Evolutionary conservation across 92 coral and sea anemone genomes (phyloP).

Genomic region (Heteractis magnifica): DNA sequence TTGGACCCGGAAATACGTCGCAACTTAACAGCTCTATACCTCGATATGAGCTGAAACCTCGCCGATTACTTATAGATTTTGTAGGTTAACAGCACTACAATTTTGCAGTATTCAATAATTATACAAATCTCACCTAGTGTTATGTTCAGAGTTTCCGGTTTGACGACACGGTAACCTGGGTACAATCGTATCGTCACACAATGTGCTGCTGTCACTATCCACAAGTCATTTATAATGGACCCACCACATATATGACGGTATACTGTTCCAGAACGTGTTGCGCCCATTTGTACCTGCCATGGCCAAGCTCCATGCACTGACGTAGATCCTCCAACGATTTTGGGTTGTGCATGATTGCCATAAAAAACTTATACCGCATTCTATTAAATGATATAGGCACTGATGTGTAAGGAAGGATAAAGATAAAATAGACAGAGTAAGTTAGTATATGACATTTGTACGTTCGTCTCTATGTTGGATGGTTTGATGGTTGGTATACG

Average conservation of each 20-base stretch:
- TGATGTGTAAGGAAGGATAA: not conserved
- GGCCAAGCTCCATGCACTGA: slow-evolving; percentile 87
- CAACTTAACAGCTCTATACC: no score
- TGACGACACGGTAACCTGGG: slow-evolving; percentile 1
- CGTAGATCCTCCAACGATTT: slow-evolving; percentile 66
- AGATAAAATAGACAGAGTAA: not conserved
- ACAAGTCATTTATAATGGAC: slow-evolving; percentile 50
- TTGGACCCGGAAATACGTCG: no score
- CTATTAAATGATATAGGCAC: no score
- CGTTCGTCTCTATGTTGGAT: no score
- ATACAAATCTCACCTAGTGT: slow-evolving; percentile 53
- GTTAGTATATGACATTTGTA: no score
- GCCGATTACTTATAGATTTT: no score
- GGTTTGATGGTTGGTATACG: no score
- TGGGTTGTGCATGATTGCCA: slow-evolving; percentile 54
- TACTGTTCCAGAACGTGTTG: not conserved
- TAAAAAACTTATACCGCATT: slow-evolving; percentile 12
- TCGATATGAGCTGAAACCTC: no score
- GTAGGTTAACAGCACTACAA: no score
- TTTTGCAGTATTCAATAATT: no score
- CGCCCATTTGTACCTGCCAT: slow-evolving; percentile 82
- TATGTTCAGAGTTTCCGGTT: slow-evolving; percentile 37
- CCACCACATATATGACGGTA: slow-evolving; percentile 71
- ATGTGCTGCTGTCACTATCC: slow-evolving; percentile 85
- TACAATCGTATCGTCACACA: slow-evolving; percentile 26